Evolutionary conservation across 2,113 vertebrate species (phyloP).

Genomic region (Paracanthobrama guichenoti): DNA sequence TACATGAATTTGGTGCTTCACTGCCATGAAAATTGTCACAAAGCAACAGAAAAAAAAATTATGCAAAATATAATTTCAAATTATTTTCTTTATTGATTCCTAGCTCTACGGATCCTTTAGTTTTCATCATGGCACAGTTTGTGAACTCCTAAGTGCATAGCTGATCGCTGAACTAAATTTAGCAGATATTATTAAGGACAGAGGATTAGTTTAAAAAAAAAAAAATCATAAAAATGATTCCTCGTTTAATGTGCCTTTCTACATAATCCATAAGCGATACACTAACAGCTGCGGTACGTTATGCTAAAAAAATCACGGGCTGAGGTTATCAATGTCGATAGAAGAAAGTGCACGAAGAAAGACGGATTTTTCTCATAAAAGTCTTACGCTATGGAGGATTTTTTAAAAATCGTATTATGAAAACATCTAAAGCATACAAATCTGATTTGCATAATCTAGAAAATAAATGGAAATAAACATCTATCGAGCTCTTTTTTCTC

Average conservation of each 20-base stretch:
- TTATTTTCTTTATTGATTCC: background rate
- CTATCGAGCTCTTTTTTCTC: background rate
- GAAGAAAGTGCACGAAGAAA: conserved; percentile 24
- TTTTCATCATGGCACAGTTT: conserved; percentile 34
- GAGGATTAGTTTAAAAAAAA: background rate
- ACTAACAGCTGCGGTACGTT: background rate
- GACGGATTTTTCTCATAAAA: background rate
- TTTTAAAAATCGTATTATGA: background rate
- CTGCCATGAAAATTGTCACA: background rate
- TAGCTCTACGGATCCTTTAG: background rate
- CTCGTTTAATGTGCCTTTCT: conserved; percentile 1
- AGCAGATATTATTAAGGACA: conserved; percentile 4
- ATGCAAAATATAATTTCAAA: background rate
- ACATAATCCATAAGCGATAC: background rate
- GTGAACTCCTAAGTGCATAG: conserved; percentile 28
- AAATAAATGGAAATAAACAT: background rate
- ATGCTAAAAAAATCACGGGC: conserved; percentile 2
- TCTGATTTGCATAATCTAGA: conserved; percentile 35
- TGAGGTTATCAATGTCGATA: conserved; percentile 14
- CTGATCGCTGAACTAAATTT: background rate
- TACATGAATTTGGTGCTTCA: background rate
- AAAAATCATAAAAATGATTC: conserved; percentile 8
- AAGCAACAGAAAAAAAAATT: background rate
- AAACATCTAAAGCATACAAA: conserved; percentile 14
- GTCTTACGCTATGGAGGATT: background rate